Evolutionary conservation across 2,797 vertebrate genomes (phyloP), one percentile per base, ranked within the genome.

Genomic region (Aythya fuligula): DNA sequence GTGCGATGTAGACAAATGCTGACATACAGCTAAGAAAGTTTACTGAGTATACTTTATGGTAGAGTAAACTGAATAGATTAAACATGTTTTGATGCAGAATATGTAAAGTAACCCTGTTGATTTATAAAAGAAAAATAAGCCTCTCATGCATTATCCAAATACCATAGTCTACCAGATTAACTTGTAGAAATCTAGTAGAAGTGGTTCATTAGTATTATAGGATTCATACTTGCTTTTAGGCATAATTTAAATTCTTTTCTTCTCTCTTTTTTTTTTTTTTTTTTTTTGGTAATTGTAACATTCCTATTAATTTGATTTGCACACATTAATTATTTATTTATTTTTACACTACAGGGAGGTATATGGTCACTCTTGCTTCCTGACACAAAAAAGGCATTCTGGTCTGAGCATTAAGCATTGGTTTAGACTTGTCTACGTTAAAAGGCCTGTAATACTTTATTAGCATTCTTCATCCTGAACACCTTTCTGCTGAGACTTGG

Each of bases 1-100:
- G 85, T 91, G 93, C 14, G 13, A 84, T 85, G 81, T 14, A 96
- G 95, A 91, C 87, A 96, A 97, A 94, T 84, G 94, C 96, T 96
- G 94, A 97, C 87, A 93, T 47, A 72, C 22, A 45, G 83, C 87
- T 90, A 81, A 94, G 89, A 36, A 97, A 96, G 91, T 95, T 91
- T 93, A 65, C 70, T 32, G 58, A 77, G 24, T 72, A 84, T 89
- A 74, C 67, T 94, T 66, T n/a, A 54, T 9, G 51, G 16, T 30
- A 78, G 76, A 61, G 41, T 88, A 72, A 92, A 57, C 43, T 74
- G 54, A 49, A 56, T 11, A 83, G 91, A 94, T 83, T 89, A 87
- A 91, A 89, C 58, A 72, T 49, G 45, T 47, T 95, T 91, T 62
- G 70, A 69, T 66, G 67, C 45, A 38, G 28, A 78, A 69, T 53